These are phyloP conservation scores for Bolinopsis microptera DNA, from an alignment of 37 sponge, comb jelly and placozoan species.

Conservation along the genomic window DNA sequence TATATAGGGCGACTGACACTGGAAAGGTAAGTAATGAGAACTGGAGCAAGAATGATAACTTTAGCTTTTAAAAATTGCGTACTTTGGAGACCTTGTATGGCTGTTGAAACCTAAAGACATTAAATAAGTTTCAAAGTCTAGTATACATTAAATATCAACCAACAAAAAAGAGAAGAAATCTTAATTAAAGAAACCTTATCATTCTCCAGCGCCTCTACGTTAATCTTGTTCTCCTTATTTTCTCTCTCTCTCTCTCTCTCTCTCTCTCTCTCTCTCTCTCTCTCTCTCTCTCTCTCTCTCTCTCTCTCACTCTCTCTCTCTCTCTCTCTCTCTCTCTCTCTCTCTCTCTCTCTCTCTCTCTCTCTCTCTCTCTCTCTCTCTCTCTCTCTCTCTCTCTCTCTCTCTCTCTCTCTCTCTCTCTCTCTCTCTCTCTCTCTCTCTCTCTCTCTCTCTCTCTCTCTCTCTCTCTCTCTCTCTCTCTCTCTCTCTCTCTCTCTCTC, in stretches of 20 bases:
- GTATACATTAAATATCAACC: too few species aligned
- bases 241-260: too few species aligned
- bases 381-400: neutral
- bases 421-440: neutral
- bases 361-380: neutral
- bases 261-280: neutral
- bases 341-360: neutral
- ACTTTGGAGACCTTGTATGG: too few species aligned
- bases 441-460: neutral
- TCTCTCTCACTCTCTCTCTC: neutral
- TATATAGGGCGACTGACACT: constrained; percentile 46
- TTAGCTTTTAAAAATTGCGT: too few species aligned
- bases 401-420: neutral
- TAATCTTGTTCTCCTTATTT: constrained; percentile 35
- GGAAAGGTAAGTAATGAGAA: too few species aligned
- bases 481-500: neutral
- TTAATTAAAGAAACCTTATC: constrained; percentile 59
- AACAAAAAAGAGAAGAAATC: too few species aligned
- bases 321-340: neutral
- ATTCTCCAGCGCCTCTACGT: constrained; percentile 33
- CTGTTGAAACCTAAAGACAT: too few species aligned
- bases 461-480: neutral
- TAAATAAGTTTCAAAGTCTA: too few species aligned
- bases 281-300: neutral
- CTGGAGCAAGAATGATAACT: too few species aligned